Base-by-base conservation (phyloP, 1,140 invertebrate species). In the Eupristina koningsbergeri region DNA sequence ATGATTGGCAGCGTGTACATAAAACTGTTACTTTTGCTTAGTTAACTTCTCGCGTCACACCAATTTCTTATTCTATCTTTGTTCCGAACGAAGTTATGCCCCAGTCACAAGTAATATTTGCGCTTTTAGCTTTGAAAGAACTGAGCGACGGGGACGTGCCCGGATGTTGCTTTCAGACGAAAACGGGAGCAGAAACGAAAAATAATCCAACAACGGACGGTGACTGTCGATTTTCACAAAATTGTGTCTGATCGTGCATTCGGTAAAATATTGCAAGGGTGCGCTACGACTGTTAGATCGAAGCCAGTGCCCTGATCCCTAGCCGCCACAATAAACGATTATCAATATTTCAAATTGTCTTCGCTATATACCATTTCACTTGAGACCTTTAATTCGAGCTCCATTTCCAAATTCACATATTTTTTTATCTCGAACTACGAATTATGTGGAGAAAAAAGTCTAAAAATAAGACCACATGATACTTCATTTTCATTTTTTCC, bases 1-100 rank as follows among this genome's bases (percentile, higher is more conserved):
- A 71, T 41, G 22, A 71, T 71, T 71, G 34, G 2, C 15, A 0
- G 0, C 9, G n/a, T 45, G 29, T n/a, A 73, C 0, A 73, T n/a
- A 47, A 39, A 58, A 29, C 81, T 84, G 86, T 86, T 83, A 77
- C 80, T 86, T 87, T 86, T 83, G 75, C 63, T 83, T 84, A 41
- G 34, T 79, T 81, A 74, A 75, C 69, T 63, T 58, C 29, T 39
- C 15, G 69, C 34, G 39, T 67, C 39, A 64, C 36, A 26, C 22
- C 76, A 19, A 78, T 63, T 64, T 78, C 61, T 78, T 39, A 31
- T 45, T 34, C 76, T 39, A 13, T 31, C n/a, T 64, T 63, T 78
- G 61, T 78, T 39, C 7, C 39, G 6, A 9, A n/a, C 67, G 36
- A 0, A n/a, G 36, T 71, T 26, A 31, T 13, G 22, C 2, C 9